Conservation (phyloP, 2,797 vertebrate species). For the Chelon auratus region DNA sequence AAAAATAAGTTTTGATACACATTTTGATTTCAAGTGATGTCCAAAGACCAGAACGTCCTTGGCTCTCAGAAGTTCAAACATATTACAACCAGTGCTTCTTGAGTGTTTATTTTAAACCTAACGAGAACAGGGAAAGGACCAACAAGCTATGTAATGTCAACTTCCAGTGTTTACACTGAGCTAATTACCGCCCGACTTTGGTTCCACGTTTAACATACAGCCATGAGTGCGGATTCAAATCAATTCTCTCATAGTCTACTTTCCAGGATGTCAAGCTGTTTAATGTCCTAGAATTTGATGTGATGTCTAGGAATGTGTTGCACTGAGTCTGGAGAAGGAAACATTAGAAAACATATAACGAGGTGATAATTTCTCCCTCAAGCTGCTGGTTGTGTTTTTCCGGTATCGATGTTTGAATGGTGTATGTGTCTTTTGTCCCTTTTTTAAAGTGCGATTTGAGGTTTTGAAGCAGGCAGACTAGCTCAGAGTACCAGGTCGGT, state of each 20-base stretch:
- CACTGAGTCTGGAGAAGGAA: neutral
- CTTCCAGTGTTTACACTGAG: constrained; percentile 5
- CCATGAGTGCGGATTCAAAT: neutral
- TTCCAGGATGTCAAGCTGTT: neutral
- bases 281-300: neutral
- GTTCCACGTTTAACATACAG: neutral
- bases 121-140: neutral
- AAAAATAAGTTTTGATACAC: too few species aligned
- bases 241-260: neutral
- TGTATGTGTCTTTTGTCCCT: neutral
- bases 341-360: neutral
- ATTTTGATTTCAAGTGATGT: too few species aligned
- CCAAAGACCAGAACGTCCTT: neutral
- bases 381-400: constrained; percentile 11
- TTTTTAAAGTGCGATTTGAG: constrained; percentile 25
- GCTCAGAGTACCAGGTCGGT: constrained; percentile 28
- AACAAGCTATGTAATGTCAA: neutral
- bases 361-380: constrained; percentile 14
- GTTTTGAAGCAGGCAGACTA: constrained; percentile 7
- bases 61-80: neutral
- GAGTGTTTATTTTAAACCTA: constrained; percentile 1
- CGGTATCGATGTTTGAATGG: neutral
- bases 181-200: constrained; percentile 3
- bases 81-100: neutral
- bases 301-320: too few species aligned